These are phyloP conservation scores for Callosobruchus maculatus DNA, from an alignment of 2,888 invertebrate genomes.

Conservation along the genomic window DNA sequence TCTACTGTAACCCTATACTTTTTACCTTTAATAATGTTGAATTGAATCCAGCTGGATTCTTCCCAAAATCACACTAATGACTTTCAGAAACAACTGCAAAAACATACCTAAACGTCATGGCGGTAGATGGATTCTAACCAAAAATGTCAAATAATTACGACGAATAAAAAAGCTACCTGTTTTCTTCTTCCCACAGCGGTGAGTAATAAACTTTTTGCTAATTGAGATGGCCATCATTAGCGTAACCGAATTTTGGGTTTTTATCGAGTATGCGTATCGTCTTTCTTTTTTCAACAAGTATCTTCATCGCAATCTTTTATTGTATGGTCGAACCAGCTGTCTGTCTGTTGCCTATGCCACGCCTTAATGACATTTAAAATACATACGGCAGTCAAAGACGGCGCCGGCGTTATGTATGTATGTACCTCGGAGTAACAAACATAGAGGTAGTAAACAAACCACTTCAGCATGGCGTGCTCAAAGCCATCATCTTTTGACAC, in stretches of 20 bases:
- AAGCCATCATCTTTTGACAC: no score
- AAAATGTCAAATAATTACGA: neutral
- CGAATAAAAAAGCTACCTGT: neutral
- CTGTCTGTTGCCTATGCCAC: conserved; percentile 29
- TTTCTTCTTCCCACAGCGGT: neutral
- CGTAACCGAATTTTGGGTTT: neutral
- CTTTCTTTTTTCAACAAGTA: neutral
- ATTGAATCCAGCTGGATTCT: no score
- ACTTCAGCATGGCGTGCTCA: no score
- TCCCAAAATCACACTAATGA: neutral
- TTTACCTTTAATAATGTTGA: no score
- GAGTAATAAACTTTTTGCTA: neutral
- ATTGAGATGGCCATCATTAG: neutral
- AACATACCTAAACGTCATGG: neutral
- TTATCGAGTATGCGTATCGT: neutral
- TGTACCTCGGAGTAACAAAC: no score
- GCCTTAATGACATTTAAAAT: conserved; percentile 37
- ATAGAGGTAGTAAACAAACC: no score
- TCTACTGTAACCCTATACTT: no score
- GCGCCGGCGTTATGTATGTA: no score
- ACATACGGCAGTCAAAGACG: conserved; percentile 11
- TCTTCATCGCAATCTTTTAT: neutral
- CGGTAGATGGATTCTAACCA: neutral
- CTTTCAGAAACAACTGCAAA: neutral
- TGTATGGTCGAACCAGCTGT: neutral